phyloP scores from a whole-genome alignment of 2,797 vertebrate genomes.

The Gallinago stenura region DNA sequence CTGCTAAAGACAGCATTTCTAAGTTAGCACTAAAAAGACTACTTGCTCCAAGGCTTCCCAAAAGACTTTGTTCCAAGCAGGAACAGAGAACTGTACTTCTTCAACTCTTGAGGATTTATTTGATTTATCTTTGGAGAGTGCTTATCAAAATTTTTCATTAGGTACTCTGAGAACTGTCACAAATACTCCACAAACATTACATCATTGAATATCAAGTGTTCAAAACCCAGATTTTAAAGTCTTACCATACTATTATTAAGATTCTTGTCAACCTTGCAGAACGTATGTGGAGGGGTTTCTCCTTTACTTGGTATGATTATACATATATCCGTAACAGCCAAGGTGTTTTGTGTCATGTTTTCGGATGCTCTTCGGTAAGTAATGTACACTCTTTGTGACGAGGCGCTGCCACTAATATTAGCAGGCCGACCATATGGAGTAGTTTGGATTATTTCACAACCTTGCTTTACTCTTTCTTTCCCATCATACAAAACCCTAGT shows the following conservation, averaged over 20 bases:
- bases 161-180: neutral
- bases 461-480: conserved; percentile 95
- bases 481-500: conserved; percentile 94
- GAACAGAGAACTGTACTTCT: neutral
- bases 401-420: conserved; percentile 91
- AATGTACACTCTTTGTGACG: conserved; percentile 94
- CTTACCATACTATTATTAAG: conserved; percentile 98
- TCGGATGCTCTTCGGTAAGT: conserved; percentile 94
- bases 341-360: conserved; percentile 89
- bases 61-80: neutral
- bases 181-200: neutral
- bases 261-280: conserved; percentile 98
- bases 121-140: neutral
- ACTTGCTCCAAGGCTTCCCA: neutral
- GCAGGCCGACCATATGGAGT: conserved; percentile 94
- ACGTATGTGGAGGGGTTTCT: conserved; percentile 94
- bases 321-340: conserved; percentile 97
- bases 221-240: neutral
- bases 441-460: conserved; percentile 94
- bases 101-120: neutral
- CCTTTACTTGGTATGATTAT: conserved; percentile 96
- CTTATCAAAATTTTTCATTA: neutral
- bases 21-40: neutral
- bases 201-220: fast-evolving
- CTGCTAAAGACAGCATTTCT: neutral